phyloP scores from a whole-genome alignment of 2,888 invertebrate genomes.

The Trichopria drosophilae region DNA sequence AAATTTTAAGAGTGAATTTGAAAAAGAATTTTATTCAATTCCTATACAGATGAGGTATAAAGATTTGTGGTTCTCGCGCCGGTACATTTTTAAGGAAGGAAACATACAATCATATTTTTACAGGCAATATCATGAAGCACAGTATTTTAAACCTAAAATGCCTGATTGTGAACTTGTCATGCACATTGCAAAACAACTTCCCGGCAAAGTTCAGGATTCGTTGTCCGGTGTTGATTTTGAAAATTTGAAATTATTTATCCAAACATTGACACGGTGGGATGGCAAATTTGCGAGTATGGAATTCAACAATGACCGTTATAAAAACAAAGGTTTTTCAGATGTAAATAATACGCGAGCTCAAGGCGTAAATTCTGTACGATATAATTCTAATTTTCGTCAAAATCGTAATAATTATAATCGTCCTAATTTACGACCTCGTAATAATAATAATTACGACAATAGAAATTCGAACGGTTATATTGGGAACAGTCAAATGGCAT shows the following conservation, averaged over 20 bases:
- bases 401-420: too few relatives aligned
- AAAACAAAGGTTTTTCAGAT: too few relatives aligned
- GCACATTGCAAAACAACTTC: constrained; percentile 16
- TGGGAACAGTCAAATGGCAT: not conserved
- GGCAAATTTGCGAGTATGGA: constrained; percentile 1
- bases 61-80: constrained; percentile 9
- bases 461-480: not conserved
- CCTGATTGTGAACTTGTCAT: constrained; percentile 14
- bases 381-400: too few relatives aligned
- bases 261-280: constrained; percentile 13
- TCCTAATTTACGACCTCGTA: too few relatives aligned
- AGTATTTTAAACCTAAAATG: constrained; percentile 14
- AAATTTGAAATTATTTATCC: constrained; percentile 8
- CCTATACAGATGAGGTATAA: constrained; percentile 10
- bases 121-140: constrained; percentile 13
- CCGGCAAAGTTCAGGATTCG: constrained; percentile 2
- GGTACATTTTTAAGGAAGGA: constrained; percentile 6
- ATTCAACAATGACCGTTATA: too few relatives aligned
- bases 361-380: too few relatives aligned
- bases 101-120: constrained; percentile 20
- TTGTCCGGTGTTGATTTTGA: constrained; percentile 12
- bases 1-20: constrained; percentile 18
- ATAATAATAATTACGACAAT: not conserved
- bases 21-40: constrained; percentile 23
- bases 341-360: too few relatives aligned